Percentiles rank a stretch among this genome's conserved stretches.
Evolutionary conservation across 2,113 vertebrate genomes (phyloP).

Genomic region (Neodon shergylaensis): DNA sequence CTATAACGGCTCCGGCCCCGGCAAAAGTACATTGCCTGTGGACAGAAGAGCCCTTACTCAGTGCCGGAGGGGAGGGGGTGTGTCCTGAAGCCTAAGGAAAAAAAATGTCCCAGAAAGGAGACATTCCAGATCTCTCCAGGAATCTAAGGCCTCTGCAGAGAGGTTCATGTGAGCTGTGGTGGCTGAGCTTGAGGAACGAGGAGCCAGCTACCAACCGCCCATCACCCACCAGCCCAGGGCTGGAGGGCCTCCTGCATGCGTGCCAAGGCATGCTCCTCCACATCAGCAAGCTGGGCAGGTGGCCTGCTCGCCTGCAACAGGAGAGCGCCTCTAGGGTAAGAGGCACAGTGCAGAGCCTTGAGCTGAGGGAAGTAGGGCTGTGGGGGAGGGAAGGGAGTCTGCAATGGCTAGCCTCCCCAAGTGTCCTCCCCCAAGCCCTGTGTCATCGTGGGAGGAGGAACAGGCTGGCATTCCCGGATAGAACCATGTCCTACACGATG

Average conservation of each 20-base stretch:
- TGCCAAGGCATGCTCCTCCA: not conserved
- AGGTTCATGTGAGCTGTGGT: not conserved
- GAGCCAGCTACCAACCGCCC: not conserved
- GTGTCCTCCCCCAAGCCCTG: not conserved
- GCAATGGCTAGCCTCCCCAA: not conserved
- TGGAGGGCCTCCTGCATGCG: not conserved
- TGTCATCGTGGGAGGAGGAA: no score
- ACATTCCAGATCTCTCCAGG: not conserved
- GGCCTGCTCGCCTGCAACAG: not conserved
- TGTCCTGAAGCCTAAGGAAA: not conserved
- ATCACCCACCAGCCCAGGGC: no score
- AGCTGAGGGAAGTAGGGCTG: not conserved
- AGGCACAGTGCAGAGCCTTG: not conserved
- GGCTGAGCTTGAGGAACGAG: not conserved
- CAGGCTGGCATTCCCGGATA: not conserved
- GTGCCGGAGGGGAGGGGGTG: not conserved
- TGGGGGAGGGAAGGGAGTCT: not conserved
- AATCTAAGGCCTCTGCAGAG: not conserved
- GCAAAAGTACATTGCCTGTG: constrained; percentile 95
- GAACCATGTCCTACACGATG: not conserved
- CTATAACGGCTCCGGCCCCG: constrained; percentile 91
- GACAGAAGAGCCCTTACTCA: constrained; percentile 66
- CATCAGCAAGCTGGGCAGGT: not conserved
- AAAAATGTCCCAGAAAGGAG: not conserved
- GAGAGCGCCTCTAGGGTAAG: not conserved